Evolutionary conservation across 2,113 vertebrate genomes (phyloP).

Genomic region (Notarius lentiginosus): DNA sequence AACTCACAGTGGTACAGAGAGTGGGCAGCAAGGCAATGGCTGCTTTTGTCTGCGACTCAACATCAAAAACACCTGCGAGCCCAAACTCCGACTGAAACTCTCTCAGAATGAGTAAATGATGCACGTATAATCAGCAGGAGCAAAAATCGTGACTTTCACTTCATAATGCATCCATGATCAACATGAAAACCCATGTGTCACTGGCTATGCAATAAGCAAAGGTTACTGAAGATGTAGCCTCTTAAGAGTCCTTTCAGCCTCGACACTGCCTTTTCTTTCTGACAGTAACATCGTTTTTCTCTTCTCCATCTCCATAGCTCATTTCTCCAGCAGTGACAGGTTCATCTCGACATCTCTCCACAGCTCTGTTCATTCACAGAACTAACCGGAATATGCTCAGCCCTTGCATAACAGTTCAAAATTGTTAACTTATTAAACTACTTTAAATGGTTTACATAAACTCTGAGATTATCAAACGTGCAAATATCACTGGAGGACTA

Average conservation of each 20-base stretch:
- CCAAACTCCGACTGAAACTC: slow-evolving; percentile 19
- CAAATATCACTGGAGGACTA: slow-evolving; percentile 64
- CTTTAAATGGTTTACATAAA: slow-evolving; percentile 74
- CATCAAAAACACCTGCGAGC: slow-evolving; percentile 36
- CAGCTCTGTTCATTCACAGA: slow-evolving; percentile 57
- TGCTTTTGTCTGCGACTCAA: slow-evolving; percentile 36
- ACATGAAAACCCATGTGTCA: background rate
- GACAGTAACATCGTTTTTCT: slow-evolving; percentile 14
- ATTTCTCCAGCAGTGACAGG: slow-evolving; percentile 33
- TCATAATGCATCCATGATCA: background rate
- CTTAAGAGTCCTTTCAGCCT: slow-evolving; percentile 26
- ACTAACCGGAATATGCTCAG: slow-evolving; percentile 71
- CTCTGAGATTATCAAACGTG: slow-evolving; percentile 72
- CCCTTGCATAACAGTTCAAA: slow-evolving; percentile 70
- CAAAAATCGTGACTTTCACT: background rate
- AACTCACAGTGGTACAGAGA: slow-evolving; percentile 43
- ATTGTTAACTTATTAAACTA: slow-evolving; percentile 58
- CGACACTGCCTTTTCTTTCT: background rate
- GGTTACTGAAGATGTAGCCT: background rate
- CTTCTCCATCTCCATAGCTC: background rate
- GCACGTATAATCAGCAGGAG: background rate
- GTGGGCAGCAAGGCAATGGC: slow-evolving; percentile 29
- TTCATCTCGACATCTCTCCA: slow-evolving; percentile 39
- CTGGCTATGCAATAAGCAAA: background rate
- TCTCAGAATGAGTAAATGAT: slow-evolving; percentile 14